phyloP scores from a whole-genome alignment of 2,888 invertebrate genomes.

The Andrena trimmerana region DNA sequence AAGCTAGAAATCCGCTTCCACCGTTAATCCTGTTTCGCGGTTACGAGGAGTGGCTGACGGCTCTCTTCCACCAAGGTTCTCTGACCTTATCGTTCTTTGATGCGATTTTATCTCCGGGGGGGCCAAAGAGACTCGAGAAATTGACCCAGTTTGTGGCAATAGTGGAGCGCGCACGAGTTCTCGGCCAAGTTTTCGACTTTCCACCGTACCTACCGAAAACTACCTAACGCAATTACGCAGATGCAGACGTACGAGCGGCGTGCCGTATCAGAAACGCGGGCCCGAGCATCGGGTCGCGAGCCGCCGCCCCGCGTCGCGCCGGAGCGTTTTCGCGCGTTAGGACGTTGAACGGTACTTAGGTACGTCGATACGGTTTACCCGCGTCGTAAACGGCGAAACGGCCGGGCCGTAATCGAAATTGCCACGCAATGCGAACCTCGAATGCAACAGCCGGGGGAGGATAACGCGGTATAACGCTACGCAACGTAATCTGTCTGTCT shows the following conservation, averaged over 20 bases:
- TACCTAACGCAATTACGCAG: background rate
- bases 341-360: conserved; percentile 44
- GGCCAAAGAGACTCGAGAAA: too few species aligned
- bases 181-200: background rate
- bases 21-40: conserved; percentile 27
- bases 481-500: conserved; percentile 83
- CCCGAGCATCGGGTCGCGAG: background rate
- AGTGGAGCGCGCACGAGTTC: too few species aligned
- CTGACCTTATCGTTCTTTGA: too few species aligned
- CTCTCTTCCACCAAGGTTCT: background rate
- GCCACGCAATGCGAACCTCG: conserved; percentile 69
- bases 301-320: background rate
- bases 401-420: conserved; percentile 63
- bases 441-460: conserved; percentile 66
- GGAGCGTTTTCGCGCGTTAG: conserved; percentile 33
- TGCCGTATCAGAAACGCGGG: background rate
- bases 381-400: conserved; percentile 64
- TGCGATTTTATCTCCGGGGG: too few species aligned
- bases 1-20: conserved; percentile 8
- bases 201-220: background rate
- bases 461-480: conserved; percentile 75
- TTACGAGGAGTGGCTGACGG: background rate
- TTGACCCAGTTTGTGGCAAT: too few species aligned
- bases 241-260: background rate
- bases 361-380: conserved; percentile 61